Evolutionary conservation across 2,888 invertebrate species (phyloP).

Genomic region (Anarsia innoxiella): DNA sequence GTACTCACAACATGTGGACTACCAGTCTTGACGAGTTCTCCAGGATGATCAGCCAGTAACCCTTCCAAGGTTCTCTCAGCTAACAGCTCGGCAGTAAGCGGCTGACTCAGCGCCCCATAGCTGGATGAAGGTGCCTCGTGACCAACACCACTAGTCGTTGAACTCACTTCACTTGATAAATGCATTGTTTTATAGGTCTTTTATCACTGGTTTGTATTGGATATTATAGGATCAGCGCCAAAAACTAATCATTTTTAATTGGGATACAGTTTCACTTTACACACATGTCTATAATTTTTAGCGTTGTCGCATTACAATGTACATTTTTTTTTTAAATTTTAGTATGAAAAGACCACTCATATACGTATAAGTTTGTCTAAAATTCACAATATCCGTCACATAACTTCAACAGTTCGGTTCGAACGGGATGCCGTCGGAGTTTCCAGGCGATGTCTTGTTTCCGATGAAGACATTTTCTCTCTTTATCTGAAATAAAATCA

Average conservation of each 20-base stretch:
- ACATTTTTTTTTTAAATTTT: too few relatives aligned
- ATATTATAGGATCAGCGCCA: too few relatives aligned
- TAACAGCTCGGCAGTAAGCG: constrained; percentile 86
- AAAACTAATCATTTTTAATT: too few relatives aligned
- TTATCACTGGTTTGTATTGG: background rate
- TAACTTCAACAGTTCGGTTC: constrained; percentile 30
- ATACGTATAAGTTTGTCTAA: too few relatives aligned
- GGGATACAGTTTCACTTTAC: constrained; percentile 5
- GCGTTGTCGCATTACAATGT: too few relatives aligned
- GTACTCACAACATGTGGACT: constrained; percentile 89
- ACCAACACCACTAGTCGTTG: constrained; percentile 77
- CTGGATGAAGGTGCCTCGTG: constrained; percentile 68
- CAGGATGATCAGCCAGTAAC: constrained; percentile 91
- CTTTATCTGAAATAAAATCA: constrained; percentile 13
- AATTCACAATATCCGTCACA: constrained; percentile 51
- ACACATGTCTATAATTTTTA: constrained; percentile 22
- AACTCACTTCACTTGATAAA: constrained; percentile 85
- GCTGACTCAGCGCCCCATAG: constrained; percentile 68
- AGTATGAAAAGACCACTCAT: too few relatives aligned
- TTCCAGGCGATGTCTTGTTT: background rate
- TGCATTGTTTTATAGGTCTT: constrained; percentile 79
- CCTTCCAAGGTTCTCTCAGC: constrained; percentile 90
- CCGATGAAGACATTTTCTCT: constrained; percentile 8
- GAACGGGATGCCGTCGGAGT: constrained; percentile 1
- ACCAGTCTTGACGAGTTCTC: constrained; percentile 95